Evolutionary conservation across 2,888 invertebrate species (phyloP).

Genomic region (Branchipolynoe longqiensis): DNA sequence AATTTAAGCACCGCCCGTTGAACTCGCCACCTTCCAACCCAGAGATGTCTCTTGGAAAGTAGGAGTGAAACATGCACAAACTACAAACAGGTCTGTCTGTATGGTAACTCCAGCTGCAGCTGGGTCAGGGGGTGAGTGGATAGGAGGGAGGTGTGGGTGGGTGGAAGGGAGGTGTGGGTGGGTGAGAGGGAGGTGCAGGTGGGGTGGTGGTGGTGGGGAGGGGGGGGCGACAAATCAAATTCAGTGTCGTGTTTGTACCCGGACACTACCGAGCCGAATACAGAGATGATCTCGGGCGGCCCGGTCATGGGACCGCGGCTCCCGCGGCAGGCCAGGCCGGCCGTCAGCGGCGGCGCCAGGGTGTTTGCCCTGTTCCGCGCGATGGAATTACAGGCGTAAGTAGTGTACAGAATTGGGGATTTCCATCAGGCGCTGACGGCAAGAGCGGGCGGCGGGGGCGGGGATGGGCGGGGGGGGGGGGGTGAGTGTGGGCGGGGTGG

Average conservation of each 20-base stretch:
- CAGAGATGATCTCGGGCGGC: background rate
- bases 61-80: too few species aligned
- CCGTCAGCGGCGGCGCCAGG: background rate
- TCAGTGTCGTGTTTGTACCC: conserved; percentile 9
- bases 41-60: too few species aligned
- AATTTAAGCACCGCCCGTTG: too few species aligned
- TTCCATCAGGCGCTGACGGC: conserved; percentile 37
- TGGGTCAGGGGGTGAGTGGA: too few species aligned
- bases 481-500: background rate
- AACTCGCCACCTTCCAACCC: too few species aligned
- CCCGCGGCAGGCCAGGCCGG: background rate
- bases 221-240: background rate
- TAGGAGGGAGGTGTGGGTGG: too few species aligned
- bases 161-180: too few species aligned
- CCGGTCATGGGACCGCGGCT: background rate
- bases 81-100: too few species aligned
- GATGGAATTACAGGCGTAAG: background rate
- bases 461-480: background rate
- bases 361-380: background rate
- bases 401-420: conserved; percentile 40
- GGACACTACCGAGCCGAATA: background rate
- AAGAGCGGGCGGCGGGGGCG: background rate
- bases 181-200: too few species aligned
- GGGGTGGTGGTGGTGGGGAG: background rate
- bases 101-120: too few species aligned